These are phyloP conservation scores for Apomyelois bistriatella DNA, from an alignment of 2,888 invertebrate genomes.

Conservation along the genomic window DNA sequence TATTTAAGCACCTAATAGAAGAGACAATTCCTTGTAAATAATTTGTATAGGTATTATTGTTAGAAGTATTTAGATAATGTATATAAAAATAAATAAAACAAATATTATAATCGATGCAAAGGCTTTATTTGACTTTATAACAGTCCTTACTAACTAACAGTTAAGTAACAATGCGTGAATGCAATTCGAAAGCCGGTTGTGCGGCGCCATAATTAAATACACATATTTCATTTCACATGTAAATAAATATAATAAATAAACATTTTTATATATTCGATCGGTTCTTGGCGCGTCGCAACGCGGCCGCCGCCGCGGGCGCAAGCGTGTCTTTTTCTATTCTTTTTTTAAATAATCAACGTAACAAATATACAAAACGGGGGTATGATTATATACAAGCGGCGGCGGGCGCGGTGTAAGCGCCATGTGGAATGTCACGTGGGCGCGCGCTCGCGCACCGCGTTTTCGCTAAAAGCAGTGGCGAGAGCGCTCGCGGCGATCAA, in stretches of 20 bases:
- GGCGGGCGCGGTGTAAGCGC: slow-evolving; percentile 22
- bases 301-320: slow-evolving; percentile 31
- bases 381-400: slow-evolving; percentile 17
- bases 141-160: slow-evolving; percentile 68
- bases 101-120: slow-evolving; percentile 65
- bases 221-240: slow-evolving; percentile 29
- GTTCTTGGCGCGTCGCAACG: slow-evolving; percentile 30
- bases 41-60: neutral
- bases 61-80: neutral
- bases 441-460: slow-evolving; percentile 37
- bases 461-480: slow-evolving; percentile 37
- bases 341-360: slow-evolving; percentile 36
- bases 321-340: slow-evolving; percentile 29
- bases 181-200: slow-evolving; percentile 55
- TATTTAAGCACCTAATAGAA: neutral
- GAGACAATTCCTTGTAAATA: neutral
- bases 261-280: slow-evolving; percentile 31
- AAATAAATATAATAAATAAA: slow-evolving; percentile 44
- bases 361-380: slow-evolving; percentile 66
- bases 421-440: slow-evolving; percentile 25
- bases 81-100: slow-evolving; percentile 43
- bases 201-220: slow-evolving; percentile 43
- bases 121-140: slow-evolving; percentile 74
- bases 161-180: slow-evolving; percentile 76
- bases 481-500: slow-evolving; percentile 27